Conservation (phyloP, 2,113 vertebrate genomes). For the Panurus biarmicus region DNA sequence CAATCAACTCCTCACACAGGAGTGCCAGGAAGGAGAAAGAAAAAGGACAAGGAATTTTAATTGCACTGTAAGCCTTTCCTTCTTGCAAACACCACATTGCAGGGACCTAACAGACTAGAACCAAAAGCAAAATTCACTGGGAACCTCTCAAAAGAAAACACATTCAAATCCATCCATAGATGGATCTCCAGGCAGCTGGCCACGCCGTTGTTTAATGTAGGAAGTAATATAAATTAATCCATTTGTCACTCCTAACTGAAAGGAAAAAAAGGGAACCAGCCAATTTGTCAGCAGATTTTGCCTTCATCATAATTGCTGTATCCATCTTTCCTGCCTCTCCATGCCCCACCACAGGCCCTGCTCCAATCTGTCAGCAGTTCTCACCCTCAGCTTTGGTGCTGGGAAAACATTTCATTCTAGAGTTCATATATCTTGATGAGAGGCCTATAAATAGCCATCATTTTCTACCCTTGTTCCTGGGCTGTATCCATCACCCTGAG, state of each 20-base stretch:
- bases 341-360: background rate
- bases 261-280: background rate
- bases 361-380: background rate
- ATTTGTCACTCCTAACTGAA: background rate
- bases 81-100: background rate
- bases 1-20: background rate
- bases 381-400: background rate
- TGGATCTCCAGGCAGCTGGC: background rate
- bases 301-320: background rate
- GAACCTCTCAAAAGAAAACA: background rate
- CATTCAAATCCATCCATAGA: background rate
- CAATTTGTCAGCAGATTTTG: background rate
- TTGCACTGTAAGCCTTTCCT: slow-evolving; percentile 18
- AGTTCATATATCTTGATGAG: background rate
- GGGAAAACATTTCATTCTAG: background rate
- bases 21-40: background rate
- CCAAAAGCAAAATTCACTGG: background rate
- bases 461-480: background rate
- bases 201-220: background rate
- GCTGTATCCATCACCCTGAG: background rate
- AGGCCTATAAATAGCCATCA: background rate
- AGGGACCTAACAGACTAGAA: slow-evolving; percentile 1
- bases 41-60: slow-evolving; percentile 48
- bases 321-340: background rate
- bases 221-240: background rate